Percentiles rank a stretch among this genome's conserved stretches.
Conservation (phyloP, 1,140 invertebrate genomes). For the Euura saliciscinereae region DNA sequence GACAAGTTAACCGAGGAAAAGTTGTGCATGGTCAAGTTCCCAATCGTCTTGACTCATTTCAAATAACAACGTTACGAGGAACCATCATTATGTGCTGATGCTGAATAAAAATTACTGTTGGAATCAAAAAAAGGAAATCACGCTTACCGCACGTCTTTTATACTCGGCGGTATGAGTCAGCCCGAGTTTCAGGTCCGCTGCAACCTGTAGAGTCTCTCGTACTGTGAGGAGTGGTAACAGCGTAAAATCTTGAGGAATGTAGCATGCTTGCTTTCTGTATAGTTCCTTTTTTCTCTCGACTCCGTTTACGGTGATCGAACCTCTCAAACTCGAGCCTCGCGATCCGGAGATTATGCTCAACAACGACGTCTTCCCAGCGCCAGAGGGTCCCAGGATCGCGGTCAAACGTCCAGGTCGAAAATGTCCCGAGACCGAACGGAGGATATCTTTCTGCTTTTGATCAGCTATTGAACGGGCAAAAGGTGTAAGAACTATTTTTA, state of each 20-base stretch:
- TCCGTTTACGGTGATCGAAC: conserved; percentile 39
- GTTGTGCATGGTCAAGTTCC: too few relatives aligned
- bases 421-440: conserved; percentile 64
- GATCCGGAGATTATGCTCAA: conserved; percentile 68
- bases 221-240: conserved; percentile 70
- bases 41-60: too few relatives aligned
- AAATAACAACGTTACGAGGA: too few relatives aligned
- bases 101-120: too few relatives aligned
- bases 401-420: conserved; percentile 70
- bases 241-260: conserved; percentile 73
- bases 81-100: too few relatives aligned
- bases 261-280: conserved; percentile 68
- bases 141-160: conserved; percentile 30
- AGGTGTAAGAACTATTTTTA: neutral
- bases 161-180: neutral
- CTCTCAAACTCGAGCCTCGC: conserved; percentile 24
- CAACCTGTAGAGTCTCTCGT: conserved; percentile 69
- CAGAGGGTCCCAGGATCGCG: conserved; percentile 81
- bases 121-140: neutral
- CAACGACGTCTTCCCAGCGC: conserved; percentile 83
- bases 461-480: conserved; percentile 33
- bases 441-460: conserved; percentile 56
- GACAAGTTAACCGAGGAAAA: too few relatives aligned
- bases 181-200: conserved; percentile 67
- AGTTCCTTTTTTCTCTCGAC: conserved; percentile 16